phyloP scores from a whole-genome alignment of 2,113 vertebrate species.

The Epinephelus lanceolatus region DNA sequence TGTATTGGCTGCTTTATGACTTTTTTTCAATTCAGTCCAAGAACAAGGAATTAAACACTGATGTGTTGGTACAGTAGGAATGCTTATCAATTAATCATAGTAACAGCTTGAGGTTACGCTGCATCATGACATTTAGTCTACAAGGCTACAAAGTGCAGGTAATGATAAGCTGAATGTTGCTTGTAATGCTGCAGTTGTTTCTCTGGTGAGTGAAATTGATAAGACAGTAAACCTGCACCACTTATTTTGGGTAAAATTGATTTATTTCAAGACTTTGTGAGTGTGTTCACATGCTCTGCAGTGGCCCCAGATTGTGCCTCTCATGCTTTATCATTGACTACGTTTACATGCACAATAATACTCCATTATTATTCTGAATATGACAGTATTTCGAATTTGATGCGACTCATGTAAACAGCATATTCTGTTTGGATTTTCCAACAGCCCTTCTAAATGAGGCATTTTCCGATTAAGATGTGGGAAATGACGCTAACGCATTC shows the following conservation, averaged over 20 bases:
- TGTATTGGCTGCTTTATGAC: too few relatives aligned
- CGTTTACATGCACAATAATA: too few relatives aligned
- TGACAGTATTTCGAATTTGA: too few relatives aligned
- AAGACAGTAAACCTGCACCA: too few relatives aligned
- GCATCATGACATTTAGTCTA: conserved; percentile 73
- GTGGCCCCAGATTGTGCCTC: conserved; percentile 1
- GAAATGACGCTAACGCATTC: too few relatives aligned
- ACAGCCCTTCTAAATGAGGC: too few relatives aligned
- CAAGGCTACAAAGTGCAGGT: conserved; percentile 51
- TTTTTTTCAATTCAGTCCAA: background rate
- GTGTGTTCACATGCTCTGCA: conserved; percentile 1
- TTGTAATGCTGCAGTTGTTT: background rate
- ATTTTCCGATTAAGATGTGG: too few relatives aligned
- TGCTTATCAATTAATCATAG: conserved; percentile 76
- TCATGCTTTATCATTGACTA: background rate
- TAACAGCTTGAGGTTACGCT: conserved; percentile 67
- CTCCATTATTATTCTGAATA: too few relatives aligned
- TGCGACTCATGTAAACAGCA: too few relatives aligned
- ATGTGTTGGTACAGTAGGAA: conserved; percentile 28
- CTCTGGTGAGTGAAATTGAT: background rate
- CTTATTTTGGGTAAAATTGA: background rate
- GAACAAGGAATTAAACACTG: conserved; percentile 16
- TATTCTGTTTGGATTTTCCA: too few relatives aligned
- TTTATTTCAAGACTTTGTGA: conserved; percentile 3
- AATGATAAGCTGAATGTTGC: conserved; percentile 28